Evolutionary conservation across 2,888 invertebrate genomes (phyloP).

Genomic region (Bellardia bayeri): DNA sequence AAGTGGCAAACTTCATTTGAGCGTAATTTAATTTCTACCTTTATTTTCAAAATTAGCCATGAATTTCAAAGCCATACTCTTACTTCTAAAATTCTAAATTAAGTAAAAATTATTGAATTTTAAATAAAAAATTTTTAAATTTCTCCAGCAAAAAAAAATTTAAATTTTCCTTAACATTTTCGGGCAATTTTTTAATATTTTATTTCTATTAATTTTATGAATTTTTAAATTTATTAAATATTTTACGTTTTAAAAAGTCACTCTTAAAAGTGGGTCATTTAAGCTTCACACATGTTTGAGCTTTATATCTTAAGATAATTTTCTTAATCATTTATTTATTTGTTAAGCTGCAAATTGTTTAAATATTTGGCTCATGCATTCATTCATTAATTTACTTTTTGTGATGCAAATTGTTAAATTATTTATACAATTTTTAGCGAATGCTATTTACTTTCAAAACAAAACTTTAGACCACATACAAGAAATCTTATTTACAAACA

Average conservation of each 20-base stretch:
- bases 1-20: too few relatives aligned
- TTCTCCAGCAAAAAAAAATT: too few relatives aligned
- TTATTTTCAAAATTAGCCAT: too few relatives aligned
- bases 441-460: background rate
- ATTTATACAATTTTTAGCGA: background rate
- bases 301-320: background rate
- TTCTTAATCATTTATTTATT: background rate
- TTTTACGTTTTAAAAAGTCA: background rate
- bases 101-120: background rate
- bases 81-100: too few relatives aligned
- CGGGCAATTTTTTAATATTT: too few relatives aligned
- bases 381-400: background rate
- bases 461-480: background rate
- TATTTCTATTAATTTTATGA: too few relatives aligned
- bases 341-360: background rate
- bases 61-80: too few relatives aligned
- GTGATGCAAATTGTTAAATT: background rate
- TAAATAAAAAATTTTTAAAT: background rate
- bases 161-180: too few relatives aligned
- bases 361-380: background rate
- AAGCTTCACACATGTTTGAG: background rate
- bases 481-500: background rate
- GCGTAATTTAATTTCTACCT: too few relatives aligned
- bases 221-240: too few relatives aligned
- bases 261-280: background rate